Percentiles rank a stretch among this genome's conserved stretches.
Conservation (phyloP, 2,888 invertebrate species). For the Cephalotes varians region DNA sequence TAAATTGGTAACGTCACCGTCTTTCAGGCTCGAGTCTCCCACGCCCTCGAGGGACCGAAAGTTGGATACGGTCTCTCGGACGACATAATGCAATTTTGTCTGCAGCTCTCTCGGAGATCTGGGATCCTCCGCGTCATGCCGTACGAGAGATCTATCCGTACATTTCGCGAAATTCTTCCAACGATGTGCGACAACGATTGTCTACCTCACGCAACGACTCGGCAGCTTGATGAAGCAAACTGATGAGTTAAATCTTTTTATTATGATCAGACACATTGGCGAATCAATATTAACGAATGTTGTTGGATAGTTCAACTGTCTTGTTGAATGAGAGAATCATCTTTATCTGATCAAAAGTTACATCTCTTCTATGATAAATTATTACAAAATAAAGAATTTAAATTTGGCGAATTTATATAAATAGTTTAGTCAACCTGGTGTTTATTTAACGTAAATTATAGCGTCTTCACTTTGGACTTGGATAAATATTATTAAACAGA, state of each 20-base stretch:
- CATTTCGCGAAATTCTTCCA: conserved; percentile 9
- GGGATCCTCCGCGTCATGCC: background rate
- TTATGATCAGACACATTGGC: background rate
- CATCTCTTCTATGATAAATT: background rate
- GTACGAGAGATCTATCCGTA: background rate
- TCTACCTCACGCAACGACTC: background rate
- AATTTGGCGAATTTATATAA: background rate
- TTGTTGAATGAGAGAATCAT: background rate
- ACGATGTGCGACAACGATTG: background rate
- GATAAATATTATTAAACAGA: background rate
- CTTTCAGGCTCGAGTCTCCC: conserved; percentile 32
- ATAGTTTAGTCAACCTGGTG: background rate
- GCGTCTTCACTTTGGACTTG: background rate
- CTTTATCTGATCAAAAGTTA: background rate
- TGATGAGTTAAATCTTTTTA: conserved; percentile 22
- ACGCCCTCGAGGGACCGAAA: conserved; percentile 36
- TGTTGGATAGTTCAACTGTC: background rate
- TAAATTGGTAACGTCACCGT: conserved; percentile 49
- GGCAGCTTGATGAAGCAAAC: background rate
- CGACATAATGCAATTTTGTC: conserved; percentile 49
- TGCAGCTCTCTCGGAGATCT: conserved; percentile 30
- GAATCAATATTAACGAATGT: conserved; percentile 3
- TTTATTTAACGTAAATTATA: background rate
- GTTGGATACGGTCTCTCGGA: conserved; percentile 46
- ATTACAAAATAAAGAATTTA: background rate